Percentiles rank a stretch among this genome's conserved stretches.
These are phyloP conservation scores for Temnothorax curvispinosus DNA, from an alignment of 1,140 invertebrate genomes.

Conservation along the genomic window DNA sequence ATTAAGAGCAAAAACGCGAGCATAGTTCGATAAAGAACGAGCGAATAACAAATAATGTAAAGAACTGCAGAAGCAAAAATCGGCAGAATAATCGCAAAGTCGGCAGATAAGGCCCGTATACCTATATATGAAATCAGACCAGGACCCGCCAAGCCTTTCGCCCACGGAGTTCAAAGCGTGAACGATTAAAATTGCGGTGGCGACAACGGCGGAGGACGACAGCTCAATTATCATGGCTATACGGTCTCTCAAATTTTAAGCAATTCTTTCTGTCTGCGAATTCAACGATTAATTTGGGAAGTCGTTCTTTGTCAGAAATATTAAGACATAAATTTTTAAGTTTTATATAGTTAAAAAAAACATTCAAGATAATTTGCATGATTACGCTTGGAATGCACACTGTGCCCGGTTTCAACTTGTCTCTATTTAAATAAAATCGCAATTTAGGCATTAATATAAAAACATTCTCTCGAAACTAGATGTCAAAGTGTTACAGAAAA, in stretches of 20 bases:
- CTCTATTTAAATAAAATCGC: not conserved
- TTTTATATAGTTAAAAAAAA: slow-evolving; percentile 3
- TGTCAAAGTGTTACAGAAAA: not conserved
- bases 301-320: slow-evolving; percentile 1
- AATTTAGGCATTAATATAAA: not conserved
- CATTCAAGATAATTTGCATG: slow-evolving; percentile 11
- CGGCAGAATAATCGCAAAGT: not conserved
- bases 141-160: slow-evolving; percentile 42
- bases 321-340: slow-evolving; percentile 21
- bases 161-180: slow-evolving; percentile 55
- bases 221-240: slow-evolving; percentile 78
- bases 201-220: slow-evolving; percentile 66
- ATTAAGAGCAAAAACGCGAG: slow-evolving; percentile 61
- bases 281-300: slow-evolving; percentile 2
- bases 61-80: not conserved
- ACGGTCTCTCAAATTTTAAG: slow-evolving; percentile 8
- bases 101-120: slow-evolving; percentile 33
- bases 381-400: not conserved
- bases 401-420: not conserved
- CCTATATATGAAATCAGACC: slow-evolving; percentile 3
- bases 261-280: not conserved
- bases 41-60: slow-evolving; percentile 22
- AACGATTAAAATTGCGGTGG: slow-evolving; percentile 76
- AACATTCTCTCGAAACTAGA: not conserved
- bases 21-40: not conserved